phyloP scores from a whole-genome alignment of 2,113 vertebrate species.

The Dasyornis broadbenti region DNA sequence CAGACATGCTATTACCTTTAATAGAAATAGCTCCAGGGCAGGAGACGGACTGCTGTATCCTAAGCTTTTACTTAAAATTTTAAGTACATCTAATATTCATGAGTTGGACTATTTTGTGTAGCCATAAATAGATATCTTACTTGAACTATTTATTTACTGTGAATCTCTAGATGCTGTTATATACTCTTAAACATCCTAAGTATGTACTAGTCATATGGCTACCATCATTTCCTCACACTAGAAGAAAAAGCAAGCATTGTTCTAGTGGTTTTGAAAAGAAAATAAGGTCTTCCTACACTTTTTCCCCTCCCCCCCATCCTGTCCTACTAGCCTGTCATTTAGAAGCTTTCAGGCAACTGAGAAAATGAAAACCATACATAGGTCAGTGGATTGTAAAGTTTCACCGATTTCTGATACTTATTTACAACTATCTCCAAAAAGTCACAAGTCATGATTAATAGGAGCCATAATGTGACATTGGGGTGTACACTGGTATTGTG shows the following conservation, averaged over 20 bases:
- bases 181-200: not conserved
- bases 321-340: not conserved
- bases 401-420: not conserved
- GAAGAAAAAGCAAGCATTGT: not conserved
- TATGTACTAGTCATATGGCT: not conserved
- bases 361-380: not conserved
- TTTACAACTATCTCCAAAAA: not conserved
- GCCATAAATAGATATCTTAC: not conserved
- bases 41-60: not conserved
- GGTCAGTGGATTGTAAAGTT: not conserved
- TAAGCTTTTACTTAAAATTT: not conserved
- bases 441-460: not conserved
- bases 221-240: not conserved
- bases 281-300: not conserved
- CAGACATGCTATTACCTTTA: not conserved
- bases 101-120: not conserved
- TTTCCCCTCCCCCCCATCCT: fast-evolving
- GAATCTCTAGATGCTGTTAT: not conserved
- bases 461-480: not conserved
- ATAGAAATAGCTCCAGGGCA: not conserved
- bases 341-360: not conserved
- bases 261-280: not conserved
- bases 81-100: not conserved
- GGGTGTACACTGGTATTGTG: not conserved
- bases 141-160: not conserved